Conservation (phyloP, 2,888 invertebrate genomes). For the Chrysolina oricalcia region DNA sequence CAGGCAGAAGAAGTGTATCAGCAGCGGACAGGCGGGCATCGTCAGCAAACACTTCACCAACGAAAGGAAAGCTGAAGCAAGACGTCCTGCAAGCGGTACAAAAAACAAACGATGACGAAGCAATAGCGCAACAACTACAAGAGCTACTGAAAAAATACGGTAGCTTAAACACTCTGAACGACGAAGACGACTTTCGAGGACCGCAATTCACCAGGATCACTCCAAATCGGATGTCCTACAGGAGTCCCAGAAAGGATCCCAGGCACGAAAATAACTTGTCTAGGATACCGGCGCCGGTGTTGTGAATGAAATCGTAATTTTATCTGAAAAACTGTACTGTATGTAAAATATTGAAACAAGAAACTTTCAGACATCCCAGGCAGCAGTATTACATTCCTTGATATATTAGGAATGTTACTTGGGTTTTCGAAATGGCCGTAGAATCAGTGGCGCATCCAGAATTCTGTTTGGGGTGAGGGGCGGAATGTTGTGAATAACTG, state of each 20-base stretch:
- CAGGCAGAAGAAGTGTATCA: constrained; percentile 70
- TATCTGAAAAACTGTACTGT: neutral
- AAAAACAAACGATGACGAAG: constrained; percentile 79
- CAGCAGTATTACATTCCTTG: neutral
- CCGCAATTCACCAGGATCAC: constrained; percentile 48
- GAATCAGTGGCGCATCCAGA: too few relatives aligned
- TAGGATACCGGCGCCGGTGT: constrained; percentile 73
- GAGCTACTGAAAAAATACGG: constrained; percentile 79
- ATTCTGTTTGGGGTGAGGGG: too few relatives aligned
- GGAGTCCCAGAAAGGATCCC: constrained; percentile 74
- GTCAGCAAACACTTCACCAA: constrained; percentile 78
- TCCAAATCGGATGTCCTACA: constrained; percentile 60
- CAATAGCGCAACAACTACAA: constrained; percentile 84
- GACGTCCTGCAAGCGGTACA: constrained; percentile 83
- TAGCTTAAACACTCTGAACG: constrained; percentile 75
- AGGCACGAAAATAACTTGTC: constrained; percentile 72
- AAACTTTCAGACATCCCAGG: neutral
- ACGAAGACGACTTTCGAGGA: constrained; percentile 73
- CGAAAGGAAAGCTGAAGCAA: constrained; percentile 79
- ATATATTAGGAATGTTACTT: neutral
- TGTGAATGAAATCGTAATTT: constrained; percentile 48
- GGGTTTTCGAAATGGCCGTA: too few relatives aligned
- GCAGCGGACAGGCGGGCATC: constrained; percentile 71
- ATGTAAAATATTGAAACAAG: neutral
- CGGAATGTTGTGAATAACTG: too few relatives aligned